Base-by-base conservation (phyloP, 2,113 vertebrate species). In the Oncorhynchus tshawytscha region DNA sequence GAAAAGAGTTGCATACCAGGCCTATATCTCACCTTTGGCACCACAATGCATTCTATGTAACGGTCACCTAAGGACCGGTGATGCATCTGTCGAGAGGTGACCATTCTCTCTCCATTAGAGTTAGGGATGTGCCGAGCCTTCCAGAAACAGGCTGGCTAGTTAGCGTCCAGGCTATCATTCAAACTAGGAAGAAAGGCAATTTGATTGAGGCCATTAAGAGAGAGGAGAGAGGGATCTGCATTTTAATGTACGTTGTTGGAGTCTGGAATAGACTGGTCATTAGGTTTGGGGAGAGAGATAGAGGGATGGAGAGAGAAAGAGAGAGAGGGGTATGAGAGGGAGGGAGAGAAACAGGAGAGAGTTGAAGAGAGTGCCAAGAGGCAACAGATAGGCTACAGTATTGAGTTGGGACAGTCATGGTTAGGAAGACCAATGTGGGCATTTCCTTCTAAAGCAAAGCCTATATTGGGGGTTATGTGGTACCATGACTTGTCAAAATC, bases 91-190 rank as follows among this genome's bases (percentile, higher is more conserved):
- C 78, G 74, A 89, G 84, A 78, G 74, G 9, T n/a, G 22, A 77
- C 81, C 69, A 81, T 85, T 87, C 84, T 78, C 83, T 85, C 73
- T 71, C 76, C 73, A 75, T 90, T 83, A 78, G 76, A 79, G 85
- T 82, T 69, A 79, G 85, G 73, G 60, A 66, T 71, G 74, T 70
- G 77, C 45, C 75, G 72, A 49, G 81, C 62, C 78, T 82, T 83
- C 78, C 81, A 82, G 74, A 71, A 70, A 80, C 31, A 64, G 66
- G 39, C 59, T 31, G 27, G 18, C 62, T 59, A n/a, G 81, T 80
- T 45, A 45, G 39, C 77, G 77, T 74, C 84, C 72, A 83, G 80
- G 85, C 88, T 78, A 89, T 91, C 89, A 85, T 87, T 91, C 89
- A 90, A 82, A 69, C 75, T 51, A 59, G 70, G 79, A 85, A 86